Percentiles rank a stretch among this genome's conserved stretches.
phyloP scores from a whole-genome alignment of 2,797 vertebrate species.

The Philypnodon macrostomus region DNA sequence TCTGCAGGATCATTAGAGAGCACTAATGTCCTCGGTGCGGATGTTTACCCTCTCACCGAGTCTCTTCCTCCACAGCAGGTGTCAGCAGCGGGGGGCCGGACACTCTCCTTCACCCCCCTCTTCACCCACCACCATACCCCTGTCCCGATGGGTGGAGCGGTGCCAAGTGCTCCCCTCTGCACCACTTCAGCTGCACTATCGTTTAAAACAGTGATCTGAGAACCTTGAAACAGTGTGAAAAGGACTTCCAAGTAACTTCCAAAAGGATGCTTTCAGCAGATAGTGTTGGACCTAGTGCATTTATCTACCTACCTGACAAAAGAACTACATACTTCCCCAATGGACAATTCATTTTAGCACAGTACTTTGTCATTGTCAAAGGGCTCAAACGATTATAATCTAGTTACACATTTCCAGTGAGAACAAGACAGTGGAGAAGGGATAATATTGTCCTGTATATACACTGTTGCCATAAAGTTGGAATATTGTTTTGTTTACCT shows the following conservation, averaged over 20 bases:
- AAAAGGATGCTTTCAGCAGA: background rate
- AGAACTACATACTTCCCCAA: no score
- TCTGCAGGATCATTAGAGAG: conserved; percentile 42
- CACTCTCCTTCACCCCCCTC: conserved; percentile 31
- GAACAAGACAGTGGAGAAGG: no score
- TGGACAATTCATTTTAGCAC: no score
- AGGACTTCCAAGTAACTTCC: background rate
- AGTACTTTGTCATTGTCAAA: no score
- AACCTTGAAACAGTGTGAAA: conserved; percentile 15
- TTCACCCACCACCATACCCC: background rate
- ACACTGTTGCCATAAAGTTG: no score
- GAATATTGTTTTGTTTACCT: no score
- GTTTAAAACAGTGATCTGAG: conserved; percentile 8
- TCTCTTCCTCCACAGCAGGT: conserved; percentile 41
- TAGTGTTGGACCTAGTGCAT: no score
- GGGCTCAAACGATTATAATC: no score
- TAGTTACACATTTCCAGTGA: no score
- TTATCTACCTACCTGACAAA: no score
- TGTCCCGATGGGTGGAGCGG: conserved; percentile 1
- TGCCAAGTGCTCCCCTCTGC: conserved; percentile 35
- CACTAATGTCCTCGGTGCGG: conserved; percentile 24
- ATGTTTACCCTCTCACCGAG: conserved; percentile 41
- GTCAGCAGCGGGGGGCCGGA: conserved; percentile 28
- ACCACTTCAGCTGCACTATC: conserved; percentile 33
- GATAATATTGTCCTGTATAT: no score